Evolutionary conservation across 2,113 vertebrate species (phyloP).

Genomic region (Ia io): DNA sequence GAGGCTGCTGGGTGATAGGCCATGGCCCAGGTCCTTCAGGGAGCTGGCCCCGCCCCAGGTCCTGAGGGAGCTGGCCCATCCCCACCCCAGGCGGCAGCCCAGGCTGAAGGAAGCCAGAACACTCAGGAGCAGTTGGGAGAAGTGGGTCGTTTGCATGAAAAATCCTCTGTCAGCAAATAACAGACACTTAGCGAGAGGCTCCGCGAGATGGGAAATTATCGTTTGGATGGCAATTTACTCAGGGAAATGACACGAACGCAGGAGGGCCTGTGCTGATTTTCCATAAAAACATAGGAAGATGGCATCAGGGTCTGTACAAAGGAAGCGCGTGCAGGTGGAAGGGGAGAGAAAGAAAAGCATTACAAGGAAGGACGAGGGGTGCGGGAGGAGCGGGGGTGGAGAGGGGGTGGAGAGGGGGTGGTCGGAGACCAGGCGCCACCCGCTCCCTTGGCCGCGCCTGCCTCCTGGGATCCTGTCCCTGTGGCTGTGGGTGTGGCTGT

Average conservation of each 20-base stretch:
- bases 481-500: fast-evolving
- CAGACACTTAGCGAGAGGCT: background rate
- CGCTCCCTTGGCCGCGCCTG: fast-evolving
- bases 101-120: background rate
- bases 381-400: fast-evolving
- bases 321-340: fast-evolving
- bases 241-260: fast-evolving
- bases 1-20: conserved; percentile 39
- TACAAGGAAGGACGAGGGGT: fast-evolving
- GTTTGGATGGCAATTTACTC: background rate
- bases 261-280: fast-evolving
- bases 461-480: fast-evolving
- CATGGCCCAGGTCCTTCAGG: too few species aligned
- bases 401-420: too few species aligned
- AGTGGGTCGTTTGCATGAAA: background rate
- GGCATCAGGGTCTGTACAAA: background rate
- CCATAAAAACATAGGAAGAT: too few species aligned
- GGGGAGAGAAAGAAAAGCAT: fast-evolving
- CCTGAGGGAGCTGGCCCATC: too few species aligned
- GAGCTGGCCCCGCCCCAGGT: too few species aligned
- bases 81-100: too few species aligned
- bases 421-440: fast-evolving
- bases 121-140: background rate
- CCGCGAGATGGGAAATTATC: fast-evolving
- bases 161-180: background rate